These are phyloP conservation scores for Eretmodus cyanostictus DNA, from an alignment of 2,113 vertebrate genomes.

Conservation along the genomic window DNA sequence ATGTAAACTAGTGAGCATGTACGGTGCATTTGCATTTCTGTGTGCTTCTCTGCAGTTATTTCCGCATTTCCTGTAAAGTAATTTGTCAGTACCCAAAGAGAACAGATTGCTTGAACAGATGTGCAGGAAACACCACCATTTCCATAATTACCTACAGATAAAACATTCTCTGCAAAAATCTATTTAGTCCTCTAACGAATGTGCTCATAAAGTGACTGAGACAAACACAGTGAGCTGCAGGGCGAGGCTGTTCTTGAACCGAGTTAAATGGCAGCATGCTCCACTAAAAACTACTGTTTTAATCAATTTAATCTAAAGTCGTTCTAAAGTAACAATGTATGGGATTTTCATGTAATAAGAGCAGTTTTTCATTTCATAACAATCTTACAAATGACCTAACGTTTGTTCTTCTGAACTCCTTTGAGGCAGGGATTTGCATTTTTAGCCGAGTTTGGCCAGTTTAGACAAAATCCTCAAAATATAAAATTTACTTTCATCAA, in stretches of 20 bases:
- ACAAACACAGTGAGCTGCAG: slow-evolving; percentile 11
- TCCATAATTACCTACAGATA: slow-evolving; percentile 27
- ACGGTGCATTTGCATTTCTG: not conserved
- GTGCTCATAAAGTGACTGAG: slow-evolving; percentile 3
- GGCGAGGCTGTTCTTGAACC: not conserved
- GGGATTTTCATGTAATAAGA: not conserved
- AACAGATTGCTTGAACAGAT: slow-evolving; percentile 26
- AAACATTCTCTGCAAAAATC: slow-evolving; percentile 17
- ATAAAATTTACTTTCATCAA: not conserved
- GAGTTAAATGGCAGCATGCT: not conserved
- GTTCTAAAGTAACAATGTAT: not conserved
- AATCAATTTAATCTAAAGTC: not conserved
- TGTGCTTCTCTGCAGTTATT: not conserved
- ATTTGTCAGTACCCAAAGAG: slow-evolving; percentile 28
- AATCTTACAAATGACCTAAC: not conserved
- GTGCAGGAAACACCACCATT: slow-evolving; percentile 14
- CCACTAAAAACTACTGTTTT: not conserved
- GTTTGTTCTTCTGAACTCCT: not conserved
- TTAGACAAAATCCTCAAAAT: not conserved
- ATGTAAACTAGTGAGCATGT: not conserved
- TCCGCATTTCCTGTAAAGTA: not conserved
- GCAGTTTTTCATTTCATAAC: not conserved
- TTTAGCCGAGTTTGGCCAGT: not conserved
- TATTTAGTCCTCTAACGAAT: slow-evolving; percentile 19
- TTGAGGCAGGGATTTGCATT: not conserved